Percentiles rank a stretch among this genome's conserved stretches.
These are phyloP conservation scores for Drosophila bunnanda DNA, from an alignment of 2,888 invertebrate species.

Conservation along the genomic window DNA sequence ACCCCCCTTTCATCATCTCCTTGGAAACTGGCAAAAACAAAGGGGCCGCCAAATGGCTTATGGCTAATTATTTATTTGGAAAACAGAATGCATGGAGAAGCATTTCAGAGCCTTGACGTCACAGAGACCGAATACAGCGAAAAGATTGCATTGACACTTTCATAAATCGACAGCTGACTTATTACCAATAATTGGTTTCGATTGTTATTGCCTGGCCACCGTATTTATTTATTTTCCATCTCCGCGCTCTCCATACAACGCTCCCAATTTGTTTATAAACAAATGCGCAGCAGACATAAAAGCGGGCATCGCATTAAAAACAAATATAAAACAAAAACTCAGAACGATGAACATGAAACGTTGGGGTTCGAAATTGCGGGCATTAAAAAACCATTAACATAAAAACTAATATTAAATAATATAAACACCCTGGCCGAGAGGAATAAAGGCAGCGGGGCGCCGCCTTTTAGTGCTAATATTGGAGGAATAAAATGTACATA, in stretches of 20 bases:
- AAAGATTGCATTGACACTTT: slow-evolving; percentile 76
- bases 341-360: slow-evolving; percentile 44
- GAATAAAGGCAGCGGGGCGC: slow-evolving; percentile 30
- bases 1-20: not conserved
- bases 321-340: slow-evolving; percentile 16
- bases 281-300: slow-evolving; percentile 68
- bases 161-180: slow-evolving; percentile 76
- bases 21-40: slow-evolving; percentile 48
- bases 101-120: slow-evolving; percentile 62
- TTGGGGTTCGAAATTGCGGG: slow-evolving; percentile 15
- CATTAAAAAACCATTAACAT: slow-evolving; percentile 46
- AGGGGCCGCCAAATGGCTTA: slow-evolving; percentile 56
- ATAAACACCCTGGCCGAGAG: slow-evolving; percentile 28
- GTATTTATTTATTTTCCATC: slow-evolving; percentile 31
- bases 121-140: slow-evolving; percentile 38
- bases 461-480: not conserved
- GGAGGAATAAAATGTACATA: not conserved
- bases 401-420: slow-evolving; percentile 53
- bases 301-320: slow-evolving; percentile 43
- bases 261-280: slow-evolving; percentile 73
- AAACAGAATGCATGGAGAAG: slow-evolving; percentile 37
- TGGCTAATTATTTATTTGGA: slow-evolving; percentile 67
- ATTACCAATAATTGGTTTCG: slow-evolving; percentile 73
- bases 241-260: slow-evolving; percentile 25
- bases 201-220: slow-evolving; percentile 62